phyloP scores from a whole-genome alignment of 2,797 vertebrate genomes.

The Loris lydekkerianus region DNA sequence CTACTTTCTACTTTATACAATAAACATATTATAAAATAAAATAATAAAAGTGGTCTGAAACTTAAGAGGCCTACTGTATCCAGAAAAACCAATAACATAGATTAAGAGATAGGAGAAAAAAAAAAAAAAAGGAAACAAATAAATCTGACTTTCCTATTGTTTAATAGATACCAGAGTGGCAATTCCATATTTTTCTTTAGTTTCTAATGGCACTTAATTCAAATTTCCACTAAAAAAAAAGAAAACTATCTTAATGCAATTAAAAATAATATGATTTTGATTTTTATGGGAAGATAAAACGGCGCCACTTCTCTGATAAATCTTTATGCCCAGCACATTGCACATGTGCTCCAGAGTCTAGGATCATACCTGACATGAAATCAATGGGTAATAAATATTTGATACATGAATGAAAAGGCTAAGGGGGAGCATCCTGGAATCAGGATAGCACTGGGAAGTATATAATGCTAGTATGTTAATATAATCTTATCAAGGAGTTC shows the following conservation, averaged over 20 bases:
- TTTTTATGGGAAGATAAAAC: background rate
- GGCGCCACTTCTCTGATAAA: constrained; percentile 1
- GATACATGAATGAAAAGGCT: constrained; percentile 51
- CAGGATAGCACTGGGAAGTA: background rate
- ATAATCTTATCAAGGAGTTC: constrained; percentile 18
- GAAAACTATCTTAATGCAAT: background rate
- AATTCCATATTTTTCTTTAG: background rate
- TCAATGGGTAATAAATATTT: constrained; percentile 74
- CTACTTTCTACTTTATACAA: constrained; percentile 32
- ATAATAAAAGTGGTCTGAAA: constrained; percentile 40
- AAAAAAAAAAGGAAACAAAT: background rate
- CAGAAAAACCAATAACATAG: background rate
- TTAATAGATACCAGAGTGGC: background rate
- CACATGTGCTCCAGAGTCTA: background rate
- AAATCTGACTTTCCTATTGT: background rate
- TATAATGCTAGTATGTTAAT: background rate
- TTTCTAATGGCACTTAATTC: constrained; percentile 24
- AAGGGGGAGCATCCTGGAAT: constrained; percentile 29
- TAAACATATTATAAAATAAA: constrained; percentile 17
- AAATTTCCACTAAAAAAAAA: background rate
- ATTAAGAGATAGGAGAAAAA: background rate
- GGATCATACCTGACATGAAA: constrained; percentile 71
- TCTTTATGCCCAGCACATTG: constrained; percentile 47
- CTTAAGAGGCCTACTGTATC: background rate
- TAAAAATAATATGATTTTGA: constrained; percentile 16